Conservation (phyloP, 2,113 vertebrate species). For the Dasyurus viverrinus region DNA sequence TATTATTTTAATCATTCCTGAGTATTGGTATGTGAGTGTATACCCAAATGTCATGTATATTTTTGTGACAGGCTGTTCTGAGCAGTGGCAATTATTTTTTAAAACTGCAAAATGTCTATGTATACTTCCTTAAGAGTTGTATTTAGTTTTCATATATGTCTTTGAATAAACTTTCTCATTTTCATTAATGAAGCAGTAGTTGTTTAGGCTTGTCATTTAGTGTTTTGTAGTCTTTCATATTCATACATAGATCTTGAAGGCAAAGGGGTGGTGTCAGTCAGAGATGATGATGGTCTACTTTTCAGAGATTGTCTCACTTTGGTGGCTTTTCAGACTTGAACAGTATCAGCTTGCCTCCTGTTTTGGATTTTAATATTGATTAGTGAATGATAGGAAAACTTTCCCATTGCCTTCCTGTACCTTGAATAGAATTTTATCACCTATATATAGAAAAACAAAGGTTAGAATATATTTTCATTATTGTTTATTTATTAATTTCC, state of each 20-base stretch:
- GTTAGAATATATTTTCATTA: background rate
- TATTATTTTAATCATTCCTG: background rate
- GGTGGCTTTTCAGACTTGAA: background rate
- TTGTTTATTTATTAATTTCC: background rate
- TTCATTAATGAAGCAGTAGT: background rate
- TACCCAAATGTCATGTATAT: background rate
- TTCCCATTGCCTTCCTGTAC: background rate
- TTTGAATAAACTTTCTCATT: background rate
- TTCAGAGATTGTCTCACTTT: background rate
- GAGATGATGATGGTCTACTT: background rate
- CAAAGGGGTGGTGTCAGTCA: background rate
- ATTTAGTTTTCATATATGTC: background rate
- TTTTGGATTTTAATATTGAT: background rate
- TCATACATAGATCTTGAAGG: too few species aligned
- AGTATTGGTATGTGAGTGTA: background rate
- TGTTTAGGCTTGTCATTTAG: background rate
- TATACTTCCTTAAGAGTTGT: background rate
- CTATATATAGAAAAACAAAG: background rate
- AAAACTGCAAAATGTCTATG: background rate
- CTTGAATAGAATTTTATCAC: background rate
- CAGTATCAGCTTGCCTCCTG: background rate
- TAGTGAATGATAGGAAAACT: background rate
- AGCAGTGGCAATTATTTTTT: background rate
- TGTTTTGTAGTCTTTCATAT: fast-evolving
- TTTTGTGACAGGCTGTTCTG: background rate